A percentile compares a stretch with the other conserved stretches of the same genome.
phyloP scores from a whole-genome alignment of 2,113 vertebrate genomes.

The Xyliphius kryptos region DNA sequence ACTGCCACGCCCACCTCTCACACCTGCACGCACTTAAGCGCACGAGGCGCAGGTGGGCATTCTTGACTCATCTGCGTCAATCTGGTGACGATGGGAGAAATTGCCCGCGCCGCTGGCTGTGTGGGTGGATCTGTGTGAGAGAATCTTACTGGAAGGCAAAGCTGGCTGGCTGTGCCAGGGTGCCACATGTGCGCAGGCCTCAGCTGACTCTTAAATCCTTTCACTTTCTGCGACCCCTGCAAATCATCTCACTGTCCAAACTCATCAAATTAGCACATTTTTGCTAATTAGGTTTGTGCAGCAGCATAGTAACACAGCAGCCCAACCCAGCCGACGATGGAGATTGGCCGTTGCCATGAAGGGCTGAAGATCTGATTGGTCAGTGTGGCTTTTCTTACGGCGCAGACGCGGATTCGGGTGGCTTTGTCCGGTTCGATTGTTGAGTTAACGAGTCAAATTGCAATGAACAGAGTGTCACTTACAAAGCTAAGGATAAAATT shows the following conservation, averaged over 20 bases:
- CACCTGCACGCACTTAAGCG: conserved; percentile 61
- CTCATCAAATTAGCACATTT: conserved; percentile 41
- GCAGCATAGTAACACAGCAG: conserved; percentile 38
- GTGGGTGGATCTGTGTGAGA: conserved; percentile 17
- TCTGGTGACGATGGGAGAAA: conserved; percentile 37
- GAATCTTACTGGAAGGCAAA: conserved; percentile 7
- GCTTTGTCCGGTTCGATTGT: too few species aligned
- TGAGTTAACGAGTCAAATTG: too few species aligned
- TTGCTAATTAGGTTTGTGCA: conserved; percentile 38
- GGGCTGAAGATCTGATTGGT: background rate
- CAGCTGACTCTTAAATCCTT: conserved; percentile 44
- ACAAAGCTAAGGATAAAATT: too few species aligned
- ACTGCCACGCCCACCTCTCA: conserved; percentile 8
- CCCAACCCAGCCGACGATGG: conserved; percentile 7
- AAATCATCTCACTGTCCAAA: conserved; percentile 16
- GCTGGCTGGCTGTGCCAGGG: conserved; percentile 25
- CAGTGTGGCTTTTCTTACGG: background rate
- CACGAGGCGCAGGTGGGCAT: conserved; percentile 59
- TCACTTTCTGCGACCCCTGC: conserved; percentile 21
- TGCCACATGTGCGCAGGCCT: conserved; percentile 40
- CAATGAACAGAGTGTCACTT: too few species aligned
- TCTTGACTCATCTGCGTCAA: conserved; percentile 46
- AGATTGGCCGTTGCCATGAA: conserved; percentile 15
- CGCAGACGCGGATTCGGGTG: background rate
- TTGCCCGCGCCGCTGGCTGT: conserved; percentile 36